A percentile compares a stretch with the other conserved stretches of the same genome.
Conservation (phyloP, 2,113 vertebrate species). For the Coturnix japonica region DNA sequence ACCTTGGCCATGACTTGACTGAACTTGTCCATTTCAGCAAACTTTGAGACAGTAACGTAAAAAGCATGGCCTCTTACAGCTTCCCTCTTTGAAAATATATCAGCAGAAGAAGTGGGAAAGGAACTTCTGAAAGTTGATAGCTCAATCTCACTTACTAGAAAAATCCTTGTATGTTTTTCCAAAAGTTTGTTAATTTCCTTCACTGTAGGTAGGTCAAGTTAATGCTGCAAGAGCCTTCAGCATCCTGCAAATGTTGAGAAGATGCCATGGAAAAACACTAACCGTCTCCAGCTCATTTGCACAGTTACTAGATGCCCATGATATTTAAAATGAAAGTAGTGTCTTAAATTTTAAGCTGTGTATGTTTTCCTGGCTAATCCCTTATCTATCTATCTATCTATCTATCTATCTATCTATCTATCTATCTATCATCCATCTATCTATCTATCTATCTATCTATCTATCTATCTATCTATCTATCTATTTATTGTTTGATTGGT, state of each 20-base stretch:
- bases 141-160: neutral
- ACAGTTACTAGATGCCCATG: neutral
- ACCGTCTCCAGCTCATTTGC: neutral
- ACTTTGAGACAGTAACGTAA: too few species aligned
- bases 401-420: too few species aligned
- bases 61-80: too few species aligned
- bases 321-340: neutral
- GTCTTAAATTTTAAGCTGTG: neutral
- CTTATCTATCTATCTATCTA: too few species aligned
- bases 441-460: too few species aligned
- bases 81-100: neutral
- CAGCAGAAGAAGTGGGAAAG: neutral
- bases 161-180: constrained; percentile 32
- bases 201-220: neutral
- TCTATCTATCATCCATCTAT: too few species aligned
- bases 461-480: too few species aligned
- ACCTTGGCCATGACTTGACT: too few species aligned
- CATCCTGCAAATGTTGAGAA: neutral
- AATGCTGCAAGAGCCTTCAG: neutral
- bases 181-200: neutral
- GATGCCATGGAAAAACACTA: neutral
- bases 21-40: too few species aligned
- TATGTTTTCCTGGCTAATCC: neutral
- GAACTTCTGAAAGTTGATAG: neutral
- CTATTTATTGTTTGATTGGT: too few species aligned